Evolutionary conservation across 2,113 vertebrate genomes (phyloP), one percentile per base, ranked within the genome.

Genomic region (Nestor notabilis): DNA sequence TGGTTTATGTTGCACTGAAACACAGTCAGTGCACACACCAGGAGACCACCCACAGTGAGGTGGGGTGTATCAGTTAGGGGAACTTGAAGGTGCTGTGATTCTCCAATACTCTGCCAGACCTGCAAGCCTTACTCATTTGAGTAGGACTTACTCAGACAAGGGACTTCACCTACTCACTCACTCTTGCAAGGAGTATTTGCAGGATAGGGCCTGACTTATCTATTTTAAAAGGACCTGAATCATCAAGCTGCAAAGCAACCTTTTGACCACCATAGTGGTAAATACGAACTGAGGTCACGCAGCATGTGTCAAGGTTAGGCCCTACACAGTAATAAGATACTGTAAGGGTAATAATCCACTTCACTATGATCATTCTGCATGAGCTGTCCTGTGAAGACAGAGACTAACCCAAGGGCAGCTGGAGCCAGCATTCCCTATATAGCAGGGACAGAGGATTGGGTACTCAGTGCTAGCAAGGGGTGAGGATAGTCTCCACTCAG

Each of bases 401-500:
- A 66, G 70, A 44, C 78, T 65, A 90, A 72, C 21, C n/a, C 85
- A 37, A 37, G 41, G 66, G 55, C 28, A 76, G 53, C 18, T 69
- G 77, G 37, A 77, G 61, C 53, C 70, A 55, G 46, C 5, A 28
- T 58, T 78, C 37, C 8, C 28, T 28, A 4, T 35, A 27, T 3
- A 80, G 33, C 43, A 84, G 60, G 46, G 81, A 29, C 3, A 53
- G 64, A 58, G 35, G 74, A 60, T 25, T 2, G 2, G 78, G 64
- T 27, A 37, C 9, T 31, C n/a, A 23, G 1, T 0, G 0, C 21
- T 17, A 46, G 35, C 0, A 1, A 53, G 74, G n/a, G 50, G 33
- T 8, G 19, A 78, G 50, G 33, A 35, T 9, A 35, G 47, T 3
- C 17, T 64, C 13, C 23, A 3, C 12, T 20, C 25, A 27, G 66